Evolutionary conservation across 2,797 vertebrate species (phyloP), one percentile per base, ranked within the genome.

Genomic region (Xyrichtys novacula): DNA sequence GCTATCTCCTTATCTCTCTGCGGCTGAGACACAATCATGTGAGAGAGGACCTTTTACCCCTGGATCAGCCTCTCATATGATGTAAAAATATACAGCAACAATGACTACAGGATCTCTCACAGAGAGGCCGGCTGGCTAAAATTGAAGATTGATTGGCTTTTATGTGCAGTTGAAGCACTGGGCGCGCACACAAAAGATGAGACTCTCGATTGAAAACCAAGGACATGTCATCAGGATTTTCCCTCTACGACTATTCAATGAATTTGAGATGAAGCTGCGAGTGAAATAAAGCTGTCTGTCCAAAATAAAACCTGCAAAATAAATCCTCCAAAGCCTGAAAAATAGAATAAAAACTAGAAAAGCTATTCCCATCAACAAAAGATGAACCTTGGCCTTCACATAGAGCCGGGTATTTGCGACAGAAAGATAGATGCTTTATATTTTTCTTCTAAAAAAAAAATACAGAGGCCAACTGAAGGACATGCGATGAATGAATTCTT

Each of bases 121-220:
- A 55, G 56, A 64, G 56, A 58, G 59, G 28, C 64, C 22, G 65
- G 81, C 64, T 23, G 65, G 81, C 77, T 57, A 32, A 75, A 81
- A 78, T 4, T 67, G 68, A 74, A 73, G 82, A 85, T 52, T 70
- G 80, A 88, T 82, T 64, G 59, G 65, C 34, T 71, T 74, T 54
- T 28, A 3, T 6, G 40, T 29, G 46, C 26, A 57, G 49, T 50
- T 36, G 25, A 36, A 46, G 59, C 56, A 26, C 55, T 1, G 31
- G 42, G 54, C 4, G 12, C 71, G 23, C 28, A 54, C 53, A 34
- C 15, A 20, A 17, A 58, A 83, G 77, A 84, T 31, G 63, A 78
- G 77, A 47, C 40, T 63, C 63, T 36, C 81, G 80, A 89, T 76
- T 84, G 85, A 78, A 89, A 88, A 76, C 57, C 84, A 74, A 85